phyloP scores from a whole-genome alignment of 2,797 vertebrate species.

The Smutsia gigantea region DNA sequence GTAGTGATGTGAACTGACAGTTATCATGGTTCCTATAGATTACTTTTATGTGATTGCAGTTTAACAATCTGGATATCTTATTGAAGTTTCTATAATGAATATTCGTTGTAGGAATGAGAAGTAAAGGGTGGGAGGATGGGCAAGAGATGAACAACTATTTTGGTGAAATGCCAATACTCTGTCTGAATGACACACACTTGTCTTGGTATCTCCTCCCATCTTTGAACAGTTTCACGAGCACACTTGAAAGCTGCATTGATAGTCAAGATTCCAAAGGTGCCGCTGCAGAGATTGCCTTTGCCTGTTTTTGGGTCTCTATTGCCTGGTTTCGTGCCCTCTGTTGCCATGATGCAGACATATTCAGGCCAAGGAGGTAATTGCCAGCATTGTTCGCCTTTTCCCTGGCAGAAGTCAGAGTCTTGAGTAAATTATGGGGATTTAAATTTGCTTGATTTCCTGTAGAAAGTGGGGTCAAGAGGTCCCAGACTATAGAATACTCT shows the following conservation, averaged over 20 bases:
- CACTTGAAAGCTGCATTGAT: background rate
- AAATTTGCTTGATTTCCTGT: conserved; percentile 89
- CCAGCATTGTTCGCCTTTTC: conserved; percentile 84
- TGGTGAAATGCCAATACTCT: conserved; percentile 66
- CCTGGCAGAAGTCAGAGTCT: conserved; percentile 83
- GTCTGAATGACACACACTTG: conserved; percentile 67
- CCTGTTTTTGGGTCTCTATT: conserved; percentile 12
- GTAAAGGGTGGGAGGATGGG: background rate
- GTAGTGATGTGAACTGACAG: conserved; percentile 49
- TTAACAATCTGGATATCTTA: conserved; percentile 74
- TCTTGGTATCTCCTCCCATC: conserved; percentile 16
- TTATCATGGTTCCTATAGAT: fast-evolving
- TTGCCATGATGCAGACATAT: conserved; percentile 82
- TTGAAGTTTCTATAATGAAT: conserved; percentile 51
- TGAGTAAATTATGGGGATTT: conserved; percentile 88
- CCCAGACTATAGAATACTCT: conserved; percentile 89
- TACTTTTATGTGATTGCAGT: conserved; percentile 42
- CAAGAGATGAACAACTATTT: background rate
- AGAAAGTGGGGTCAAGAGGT: conserved; percentile 90
- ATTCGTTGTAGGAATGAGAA: background rate
- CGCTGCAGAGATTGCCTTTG: conserved; percentile 6
- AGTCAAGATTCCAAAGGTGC: background rate
- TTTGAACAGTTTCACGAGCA: conserved; percentile 25
- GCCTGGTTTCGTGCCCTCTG: conserved; percentile 77
- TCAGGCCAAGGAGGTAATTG: conserved; percentile 85